A percentile compares a stretch with the other conserved stretches of the same genome.
These are phyloP conservation scores for Lepidocyrtinus sp. DNA, from an alignment of 2,888 invertebrate species.

Conservation along the genomic window DNA sequence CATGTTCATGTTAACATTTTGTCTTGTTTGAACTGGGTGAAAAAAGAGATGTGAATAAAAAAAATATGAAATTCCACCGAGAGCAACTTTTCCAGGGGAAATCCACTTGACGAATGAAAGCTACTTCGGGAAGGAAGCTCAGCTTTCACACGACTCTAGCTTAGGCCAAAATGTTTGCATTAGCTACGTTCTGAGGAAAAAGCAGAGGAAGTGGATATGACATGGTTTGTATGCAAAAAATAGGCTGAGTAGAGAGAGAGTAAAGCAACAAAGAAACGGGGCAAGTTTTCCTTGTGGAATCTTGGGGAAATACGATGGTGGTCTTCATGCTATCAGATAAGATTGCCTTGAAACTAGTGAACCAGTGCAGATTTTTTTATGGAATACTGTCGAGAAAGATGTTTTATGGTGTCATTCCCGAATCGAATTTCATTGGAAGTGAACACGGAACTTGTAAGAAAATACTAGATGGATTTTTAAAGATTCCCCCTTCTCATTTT, in stretches of 20 bases:
- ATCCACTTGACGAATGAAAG: constrained; percentile 25
- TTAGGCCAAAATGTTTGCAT: neutral
- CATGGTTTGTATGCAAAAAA: neutral
- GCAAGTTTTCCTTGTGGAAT: too few species aligned
- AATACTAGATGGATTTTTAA: too few species aligned
- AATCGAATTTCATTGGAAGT: neutral
- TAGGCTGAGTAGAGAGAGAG: too few species aligned
- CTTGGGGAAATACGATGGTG: too few species aligned
- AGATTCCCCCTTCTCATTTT: too few species aligned
- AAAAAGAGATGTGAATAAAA: neutral
- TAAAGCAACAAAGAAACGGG: too few species aligned
- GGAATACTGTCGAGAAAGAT: neutral
- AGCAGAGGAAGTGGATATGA: neutral
- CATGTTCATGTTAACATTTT: neutral
- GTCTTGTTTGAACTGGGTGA: neutral
- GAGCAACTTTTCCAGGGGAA: constrained; percentile 16
- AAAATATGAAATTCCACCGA: neutral
- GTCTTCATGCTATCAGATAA: too few species aligned
- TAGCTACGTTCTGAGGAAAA: neutral
- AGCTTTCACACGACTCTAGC: neutral
- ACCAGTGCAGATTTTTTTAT: neutral
- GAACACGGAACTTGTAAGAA: neutral
- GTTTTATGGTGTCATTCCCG: neutral
- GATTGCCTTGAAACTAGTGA: too few species aligned
- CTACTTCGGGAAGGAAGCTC: neutral